Conservation (phyloP, 37 sponge, comb jelly and placozoan genomes). For the Sycon ciliatum region DNA sequence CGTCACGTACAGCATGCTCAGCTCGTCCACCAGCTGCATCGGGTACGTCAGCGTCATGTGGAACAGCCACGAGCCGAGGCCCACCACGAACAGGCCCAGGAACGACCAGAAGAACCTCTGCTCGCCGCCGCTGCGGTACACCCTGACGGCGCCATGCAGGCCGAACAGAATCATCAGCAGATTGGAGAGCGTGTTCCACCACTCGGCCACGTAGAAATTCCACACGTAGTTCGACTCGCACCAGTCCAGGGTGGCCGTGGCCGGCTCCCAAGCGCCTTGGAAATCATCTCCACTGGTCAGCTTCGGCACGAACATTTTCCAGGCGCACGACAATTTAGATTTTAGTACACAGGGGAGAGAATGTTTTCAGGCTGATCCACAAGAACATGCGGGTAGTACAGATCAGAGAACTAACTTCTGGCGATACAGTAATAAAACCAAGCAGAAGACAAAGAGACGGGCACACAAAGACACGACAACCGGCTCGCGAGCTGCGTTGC, state of each 20-base stretch:
- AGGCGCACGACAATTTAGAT: no score
- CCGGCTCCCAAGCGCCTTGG: conserved; percentile 69
- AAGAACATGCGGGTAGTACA: no score
- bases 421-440: no score
- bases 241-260: conserved; percentile 80
- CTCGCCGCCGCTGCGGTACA: conserved; percentile 29
- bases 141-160: conserved; percentile 34
- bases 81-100: conserved; percentile 39
- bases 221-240: conserved; percentile 73
- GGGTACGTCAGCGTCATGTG: conserved; percentile 55
- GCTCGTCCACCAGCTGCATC: conserved; percentile 74
- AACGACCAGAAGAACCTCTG: conserved; percentile 40
- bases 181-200: conserved; percentile 80
- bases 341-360: no score
- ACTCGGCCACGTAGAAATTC: conserved; percentile 57
- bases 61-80: conserved; percentile 62
- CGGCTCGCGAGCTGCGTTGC: no score
- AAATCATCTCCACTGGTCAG: no score
- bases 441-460: no score
- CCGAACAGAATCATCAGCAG: conserved; percentile 48
- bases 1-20: conserved; percentile 62
- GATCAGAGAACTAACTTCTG: no score
- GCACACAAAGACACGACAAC: no score
- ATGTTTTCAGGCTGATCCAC: no score
- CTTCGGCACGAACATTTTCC: no score